These are phyloP conservation scores for Xanthorhoe spadicearia DNA, from an alignment of 2,888 invertebrate species.

Conservation along the genomic window DNA sequence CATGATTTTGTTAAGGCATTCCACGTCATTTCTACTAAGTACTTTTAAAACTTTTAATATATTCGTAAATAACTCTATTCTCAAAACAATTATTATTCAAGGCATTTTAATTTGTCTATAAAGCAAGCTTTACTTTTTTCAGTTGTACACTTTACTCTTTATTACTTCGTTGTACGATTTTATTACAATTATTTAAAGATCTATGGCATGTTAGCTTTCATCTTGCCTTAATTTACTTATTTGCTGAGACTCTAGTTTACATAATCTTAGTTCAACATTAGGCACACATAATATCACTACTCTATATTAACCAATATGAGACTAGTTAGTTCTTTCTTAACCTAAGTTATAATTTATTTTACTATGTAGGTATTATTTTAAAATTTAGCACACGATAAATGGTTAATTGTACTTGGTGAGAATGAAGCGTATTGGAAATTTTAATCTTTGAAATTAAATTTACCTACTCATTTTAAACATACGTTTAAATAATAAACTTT, in stretches of 20 bases:
- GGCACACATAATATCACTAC: conserved; percentile 80
- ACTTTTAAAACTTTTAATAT: conserved; percentile 17
- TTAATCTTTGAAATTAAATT: conserved; percentile 60
- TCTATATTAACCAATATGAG: conserved; percentile 80
- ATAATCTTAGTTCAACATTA: conserved; percentile 66
- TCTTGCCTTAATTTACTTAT: conserved; percentile 32
- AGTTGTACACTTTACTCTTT: conserved; percentile 31
- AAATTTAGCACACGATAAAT: conserved; percentile 60
- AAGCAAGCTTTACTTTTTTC: conserved; percentile 31
- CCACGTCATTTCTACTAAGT: conserved; percentile 16
- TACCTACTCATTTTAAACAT: conserved; percentile 29
- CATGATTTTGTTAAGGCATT: conserved; percentile 66
- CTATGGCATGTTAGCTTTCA: conserved; percentile 27
- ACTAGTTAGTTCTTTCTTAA: conserved; percentile 83
- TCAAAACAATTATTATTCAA: conserved; percentile 28
- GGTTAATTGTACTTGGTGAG: conserved; percentile 81
- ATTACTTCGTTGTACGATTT: conserved; percentile 49
- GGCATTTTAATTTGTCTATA: conserved; percentile 31
- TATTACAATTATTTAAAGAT: conserved; percentile 27
- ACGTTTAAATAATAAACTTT: conserved; percentile 28
- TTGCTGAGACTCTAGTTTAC: conserved; percentile 43
- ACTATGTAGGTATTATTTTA: conserved; percentile 53
- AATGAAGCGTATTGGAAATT: conserved; percentile 74
- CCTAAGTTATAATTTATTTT: conserved; percentile 72
- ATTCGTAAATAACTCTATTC: conserved; percentile 13